Conservation (phyloP, 2,888 invertebrate species). For the Tetrapedia diversipes region DNA sequence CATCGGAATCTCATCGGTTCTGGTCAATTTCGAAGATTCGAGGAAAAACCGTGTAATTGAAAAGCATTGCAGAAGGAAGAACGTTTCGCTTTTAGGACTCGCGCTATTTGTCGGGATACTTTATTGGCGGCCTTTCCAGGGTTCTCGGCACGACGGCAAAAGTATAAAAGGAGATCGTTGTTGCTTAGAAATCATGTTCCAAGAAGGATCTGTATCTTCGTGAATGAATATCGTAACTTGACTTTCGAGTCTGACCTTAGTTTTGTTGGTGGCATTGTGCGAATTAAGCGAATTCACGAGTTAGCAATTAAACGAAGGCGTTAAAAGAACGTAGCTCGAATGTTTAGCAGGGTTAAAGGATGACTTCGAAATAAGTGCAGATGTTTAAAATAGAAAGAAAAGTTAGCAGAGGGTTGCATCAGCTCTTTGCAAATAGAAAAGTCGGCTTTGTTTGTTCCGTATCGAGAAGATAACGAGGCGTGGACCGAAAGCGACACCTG, state of each 20-base stretch:
- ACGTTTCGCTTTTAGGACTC: conserved; percentile 9
- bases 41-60: conserved; percentile 60
- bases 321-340: background rate
- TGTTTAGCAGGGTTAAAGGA: too few relatives aligned
- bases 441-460: conserved; percentile 40
- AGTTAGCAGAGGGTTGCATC: conserved; percentile 2
- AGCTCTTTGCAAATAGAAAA: conserved; percentile 28
- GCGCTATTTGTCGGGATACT: conserved; percentile 27
- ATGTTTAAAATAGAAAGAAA: background rate
- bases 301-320: too few relatives aligned
- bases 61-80: conserved; percentile 30
- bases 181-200: conserved; percentile 15
- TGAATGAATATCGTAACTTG: background rate
- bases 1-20: conserved; percentile 59
- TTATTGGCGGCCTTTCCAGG: conserved; percentile 35
- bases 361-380: too few relatives aligned
- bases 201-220: background rate
- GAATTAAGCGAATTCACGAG: too few relatives aligned
- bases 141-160: background rate
- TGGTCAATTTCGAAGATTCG: conserved; percentile 57
- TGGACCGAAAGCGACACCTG: conserved; percentile 79
- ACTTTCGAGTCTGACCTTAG: background rate
- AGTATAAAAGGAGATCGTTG: background rate
- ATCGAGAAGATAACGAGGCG: conserved; percentile 75
- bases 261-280: background rate